Base-by-base conservation (phyloP, 2,888 invertebrate species). In the Phalangium opilio region DNA sequence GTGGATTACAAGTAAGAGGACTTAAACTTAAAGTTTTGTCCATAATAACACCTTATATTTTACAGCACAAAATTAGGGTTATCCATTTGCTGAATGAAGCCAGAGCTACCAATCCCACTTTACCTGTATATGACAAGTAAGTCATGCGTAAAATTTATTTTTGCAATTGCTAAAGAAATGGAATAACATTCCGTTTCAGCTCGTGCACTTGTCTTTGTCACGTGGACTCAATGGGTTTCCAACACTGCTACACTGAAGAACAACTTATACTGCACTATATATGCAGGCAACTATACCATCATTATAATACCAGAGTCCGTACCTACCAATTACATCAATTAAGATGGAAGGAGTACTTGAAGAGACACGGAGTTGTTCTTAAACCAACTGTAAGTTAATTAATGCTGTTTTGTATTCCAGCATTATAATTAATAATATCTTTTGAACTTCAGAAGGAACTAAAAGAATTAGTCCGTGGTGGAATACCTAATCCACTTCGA, bases 151-250 rank as follows among this genome's bases (percentile, higher is more conserved):
- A 42, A 21, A 40, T 40, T 34, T 10, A 1, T 19, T 41, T 7
- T 10, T 43, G 19, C 5, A 3, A 1, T 38, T 41, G 18, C 11
- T 3, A n/a, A 34, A 3, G 3, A n/a, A 2, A 34, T 2, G 14
- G 12, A n/a, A 34, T n/a, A 34, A 1, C 7, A 3, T 10, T 20
- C 43, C 7, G 4, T 41, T 36, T 17, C 57, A 65, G 67, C 48
- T 52, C 67, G 49, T 56, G 60, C 3, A 59, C 59, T 27, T 59
- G 60, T 3, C 63, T 63, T 44, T 61, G 61, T 10, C 70, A 72
- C 58, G 68, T 72, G n/a, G 72, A 73, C 56, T 60, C 60, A 4
- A 68, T 69, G 55, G 72, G 72, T 7, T 72, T 73, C 57, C 65
- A 68, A 38, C 69, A 71, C 52, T 60, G 58, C 34, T 67, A 68